These are phyloP conservation scores for Sylvia borin DNA, from an alignment of 2,797 vertebrate species.

Conservation along the genomic window DNA sequence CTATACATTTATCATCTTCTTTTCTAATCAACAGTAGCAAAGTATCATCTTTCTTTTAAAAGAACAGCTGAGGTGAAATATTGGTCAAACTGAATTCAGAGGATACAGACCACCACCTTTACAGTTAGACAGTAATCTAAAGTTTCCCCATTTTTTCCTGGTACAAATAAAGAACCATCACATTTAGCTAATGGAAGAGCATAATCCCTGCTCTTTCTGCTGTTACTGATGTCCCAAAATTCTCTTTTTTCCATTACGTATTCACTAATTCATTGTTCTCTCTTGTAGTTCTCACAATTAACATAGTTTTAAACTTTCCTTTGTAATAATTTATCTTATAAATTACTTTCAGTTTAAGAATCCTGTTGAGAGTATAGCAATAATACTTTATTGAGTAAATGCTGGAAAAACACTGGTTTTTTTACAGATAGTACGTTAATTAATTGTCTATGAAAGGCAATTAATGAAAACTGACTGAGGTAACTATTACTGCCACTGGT, in stretches of 20 bases:
- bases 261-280: neutral
- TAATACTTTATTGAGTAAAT: conserved; percentile 22
- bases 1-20: neutral
- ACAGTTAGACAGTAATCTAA: neutral
- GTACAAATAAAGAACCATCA: neutral
- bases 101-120: neutral
- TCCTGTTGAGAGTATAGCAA: neutral
- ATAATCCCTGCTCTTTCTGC: neutral
- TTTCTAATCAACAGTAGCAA: neutral
- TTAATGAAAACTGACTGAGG: conserved; percentile 26
- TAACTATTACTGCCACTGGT: conserved; percentile 54
- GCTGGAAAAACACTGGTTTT: neutral
- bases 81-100: neutral
- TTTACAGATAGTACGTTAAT: conserved; percentile 7
- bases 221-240: neutral
- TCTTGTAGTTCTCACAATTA: neutral
- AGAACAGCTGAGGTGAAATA: neutral
- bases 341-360: neutral
- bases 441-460: conserved; percentile 51
- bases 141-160: neutral
- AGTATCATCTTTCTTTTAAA: neutral
- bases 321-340: neutral
- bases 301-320: neutral
- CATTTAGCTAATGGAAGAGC: neutral
- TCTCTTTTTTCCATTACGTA: neutral